Conservation (phyloP, 2,797 vertebrate species). For the Argya squamiceps region DNA sequence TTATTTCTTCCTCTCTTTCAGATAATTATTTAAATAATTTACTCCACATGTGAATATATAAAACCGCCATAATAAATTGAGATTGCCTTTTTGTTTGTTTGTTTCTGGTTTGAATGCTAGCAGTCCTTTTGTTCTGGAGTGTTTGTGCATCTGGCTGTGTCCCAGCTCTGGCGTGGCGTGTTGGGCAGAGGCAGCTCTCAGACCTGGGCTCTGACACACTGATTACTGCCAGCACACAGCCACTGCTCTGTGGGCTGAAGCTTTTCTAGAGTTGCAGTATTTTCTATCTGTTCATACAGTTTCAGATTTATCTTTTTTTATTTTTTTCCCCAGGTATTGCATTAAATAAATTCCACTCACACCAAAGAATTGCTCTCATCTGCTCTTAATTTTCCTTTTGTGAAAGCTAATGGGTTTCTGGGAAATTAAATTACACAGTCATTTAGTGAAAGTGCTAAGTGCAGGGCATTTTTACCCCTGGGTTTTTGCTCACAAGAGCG, state of each 20-base stretch:
- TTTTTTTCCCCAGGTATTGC: slow-evolving; percentile 34
- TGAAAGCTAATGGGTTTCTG: slow-evolving; percentile 79
- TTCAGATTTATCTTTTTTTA: background rate
- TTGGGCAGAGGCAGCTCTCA: background rate
- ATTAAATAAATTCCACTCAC: slow-evolving; percentile 73
- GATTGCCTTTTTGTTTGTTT: background rate
- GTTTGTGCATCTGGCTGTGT: background rate
- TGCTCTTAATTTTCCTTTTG: slow-evolving; percentile 78
- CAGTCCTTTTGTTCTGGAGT: background rate
- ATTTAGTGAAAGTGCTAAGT: slow-evolving; percentile 76
- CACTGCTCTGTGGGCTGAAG: background rate
- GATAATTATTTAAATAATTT: background rate
- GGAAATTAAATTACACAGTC: slow-evolving; percentile 80
- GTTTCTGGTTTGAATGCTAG: background rate
- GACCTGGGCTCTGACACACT: background rate
- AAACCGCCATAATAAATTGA: background rate
- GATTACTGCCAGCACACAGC: background rate
- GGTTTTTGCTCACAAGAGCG: slow-evolving; percentile 32
- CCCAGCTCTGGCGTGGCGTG: background rate
- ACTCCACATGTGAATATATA: background rate
- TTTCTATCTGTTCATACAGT: background rate
- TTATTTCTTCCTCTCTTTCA: slow-evolving; percentile 28
- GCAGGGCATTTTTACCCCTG: slow-evolving; percentile 66
- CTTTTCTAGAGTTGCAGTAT: background rate
- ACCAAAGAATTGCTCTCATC: slow-evolving; percentile 75